Base-by-base conservation (phyloP, 2,797 vertebrate genomes). In the Atherinosoma microstoma region DNA sequence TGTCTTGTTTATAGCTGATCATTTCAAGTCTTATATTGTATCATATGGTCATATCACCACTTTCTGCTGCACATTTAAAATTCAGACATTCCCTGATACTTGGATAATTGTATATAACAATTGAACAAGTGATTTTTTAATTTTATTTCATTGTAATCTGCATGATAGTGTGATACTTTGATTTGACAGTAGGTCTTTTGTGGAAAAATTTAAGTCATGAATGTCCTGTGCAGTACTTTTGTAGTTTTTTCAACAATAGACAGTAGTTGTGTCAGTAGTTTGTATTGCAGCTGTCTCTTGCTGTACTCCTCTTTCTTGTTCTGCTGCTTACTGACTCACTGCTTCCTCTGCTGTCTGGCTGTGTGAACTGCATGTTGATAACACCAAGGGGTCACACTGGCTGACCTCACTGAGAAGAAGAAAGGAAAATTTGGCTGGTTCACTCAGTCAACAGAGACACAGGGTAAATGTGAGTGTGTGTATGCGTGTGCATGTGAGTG, bases 351-450 rank as follows among this genome's bases (percentile, higher is more conserved):
- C 95, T 95, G 95, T 93, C 82, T 90, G 82, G 81, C 94, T 94
- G 91, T 93, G 92, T 95, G 94, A 93, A 94, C 94, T 94, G 93
- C 96, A 93, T 96, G 92, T 95, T 89, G 87, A 91, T 96, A 90
- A 93, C 91, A 84, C 87, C 84, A 94, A 98, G 98, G 97, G 95
- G 94, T 98, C 93, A 98, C 96, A 1, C 90, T 99, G 95, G 97
- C 96, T 64, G 96, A 99, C 93, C 95, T 99, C 92, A 96, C 96
- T 92, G 95, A 96, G 78, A 97, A 98, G 96, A 99, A 97, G 97
- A 98, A 95, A 94, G 96, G 95, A 85, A 97, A 93, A 93, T 96
- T 97, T 95, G 96, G 94, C 89, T 96, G 96, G 95, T 98, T 98
- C 96, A 96, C 93, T 80, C 97, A 96, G 92, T 97, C 96, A 90